Conservation (phyloP, 2,797 vertebrate genomes). For the Xenentodon cancila region DNA sequence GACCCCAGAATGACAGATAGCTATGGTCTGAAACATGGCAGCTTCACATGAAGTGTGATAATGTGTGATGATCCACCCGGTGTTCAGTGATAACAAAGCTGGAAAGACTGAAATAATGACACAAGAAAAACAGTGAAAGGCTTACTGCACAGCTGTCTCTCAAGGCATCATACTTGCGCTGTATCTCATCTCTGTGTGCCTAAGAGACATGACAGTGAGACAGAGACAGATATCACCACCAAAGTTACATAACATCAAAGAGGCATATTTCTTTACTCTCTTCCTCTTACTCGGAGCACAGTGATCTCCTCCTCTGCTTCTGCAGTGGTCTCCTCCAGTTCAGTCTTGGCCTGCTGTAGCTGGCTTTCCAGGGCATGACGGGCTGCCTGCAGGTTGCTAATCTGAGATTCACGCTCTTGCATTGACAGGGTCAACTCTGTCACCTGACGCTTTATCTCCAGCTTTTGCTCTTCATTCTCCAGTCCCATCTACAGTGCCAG, state of each 20-base stretch:
- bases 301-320: conserved; percentile 98
- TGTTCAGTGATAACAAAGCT: conserved; percentile 14
- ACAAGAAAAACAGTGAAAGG: conserved; percentile 33
- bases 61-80: conserved; percentile 37
- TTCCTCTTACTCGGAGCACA: conserved; percentile 88
- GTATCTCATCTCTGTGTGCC: conserved; percentile 98
- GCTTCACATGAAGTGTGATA: conserved; percentile 20
- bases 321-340: conserved; percentile 95
- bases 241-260: conserved; percentile 19
- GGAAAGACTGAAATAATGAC: conserved; percentile 16
- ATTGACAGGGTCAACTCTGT: conserved; percentile 93
- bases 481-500: conserved; percentile 86
- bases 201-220: conserved; percentile 72
- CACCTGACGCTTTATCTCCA: conserved; percentile 94
- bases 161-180: conserved; percentile 97
- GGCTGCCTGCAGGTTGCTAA: conserved; percentile 90
- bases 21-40: conserved; percentile 11
- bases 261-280: not conserved
- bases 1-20: conserved; percentile 9
- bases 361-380: conserved; percentile 91
- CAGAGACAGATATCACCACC: conserved; percentile 34
- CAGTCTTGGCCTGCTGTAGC: conserved; percentile 93
- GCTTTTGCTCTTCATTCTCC: conserved; percentile 94
- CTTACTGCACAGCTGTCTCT: conserved; percentile 99
- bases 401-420: conserved; percentile 94